Base-by-base conservation (phyloP, 37 sponge, comb jelly and placozoan species). In the Axinella damicornis region DNA sequence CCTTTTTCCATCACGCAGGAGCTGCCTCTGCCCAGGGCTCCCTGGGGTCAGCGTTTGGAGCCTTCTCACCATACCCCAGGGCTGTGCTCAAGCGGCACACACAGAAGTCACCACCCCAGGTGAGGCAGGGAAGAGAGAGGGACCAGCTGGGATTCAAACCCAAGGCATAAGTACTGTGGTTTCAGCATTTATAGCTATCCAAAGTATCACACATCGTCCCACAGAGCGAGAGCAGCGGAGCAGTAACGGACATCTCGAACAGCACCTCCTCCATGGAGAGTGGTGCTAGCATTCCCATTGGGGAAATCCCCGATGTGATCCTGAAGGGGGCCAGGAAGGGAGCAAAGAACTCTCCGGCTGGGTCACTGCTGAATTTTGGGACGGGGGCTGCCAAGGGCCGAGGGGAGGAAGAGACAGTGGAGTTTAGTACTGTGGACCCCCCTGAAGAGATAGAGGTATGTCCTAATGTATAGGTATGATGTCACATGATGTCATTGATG, bases 161-260 rank as follows among this genome's bases (percentile, higher is more conserved):
- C n/a, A n/a, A n/a, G n/a, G n/a, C n/a, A n/a, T n/a, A n/a, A n/a
- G n/a, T n/a, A n/a, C n/a, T n/a, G n/a, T n/a, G n/a, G n/a, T n/a
- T n/a, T n/a, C n/a, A n/a, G n/a, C n/a, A n/a, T n/a, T n/a, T n/a
- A n/a, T n/a, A n/a, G n/a, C 57, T 56, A 56, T 56, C 17, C 18
- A 56, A n/a, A n/a, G n/a, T n/a, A n/a, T n/a, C 46, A 46, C 46
- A 46, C 46, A 46, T 9, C 4, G 5, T 5, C 40, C 1, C 28
- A 54, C 73, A 79, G 87, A 69, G 80, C 52, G 87, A 87, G 37
- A 41, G 62, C 38, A 87, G 87, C 72, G 87, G 87, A 11, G 79
- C 72, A 46, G 65, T 79, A 31, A 37, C 76, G 20, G 77, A 76
- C 34, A 69, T 21, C 33, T 12, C 66, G 2, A 35, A 65, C 39